A percentile compares a stretch with the other conserved stretches of the same genome.
Evolutionary conservation across 2,888 invertebrate species (phyloP).

Genomic region (Tipula helvola): DNA sequence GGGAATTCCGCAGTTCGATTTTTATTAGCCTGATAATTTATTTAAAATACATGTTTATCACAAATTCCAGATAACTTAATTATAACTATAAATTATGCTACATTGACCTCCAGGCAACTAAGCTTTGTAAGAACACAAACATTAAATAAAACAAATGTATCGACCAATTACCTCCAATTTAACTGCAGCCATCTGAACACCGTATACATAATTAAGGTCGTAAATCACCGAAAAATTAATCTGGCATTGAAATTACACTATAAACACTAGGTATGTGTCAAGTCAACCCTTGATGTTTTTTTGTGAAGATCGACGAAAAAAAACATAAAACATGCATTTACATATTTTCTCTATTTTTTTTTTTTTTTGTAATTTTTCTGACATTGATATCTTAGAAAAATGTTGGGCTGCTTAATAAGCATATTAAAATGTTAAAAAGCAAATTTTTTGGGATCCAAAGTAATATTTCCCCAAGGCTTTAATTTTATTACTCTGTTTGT

Average conservation of each 20-base stretch:
- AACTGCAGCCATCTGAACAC: background rate
- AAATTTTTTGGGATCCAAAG: background rate
- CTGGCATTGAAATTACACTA: background rate
- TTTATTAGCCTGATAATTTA: too few species aligned
- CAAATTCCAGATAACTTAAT: too few species aligned
- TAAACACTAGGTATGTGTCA: background rate
- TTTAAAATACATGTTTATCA: too few species aligned
- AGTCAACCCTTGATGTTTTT: background rate
- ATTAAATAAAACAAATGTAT: background rate
- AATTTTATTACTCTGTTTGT: background rate
- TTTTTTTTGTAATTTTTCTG: background rate
- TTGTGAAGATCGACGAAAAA: background rate
- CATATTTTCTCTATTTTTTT: background rate
- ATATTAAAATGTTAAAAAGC: background rate
- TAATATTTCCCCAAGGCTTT: background rate
- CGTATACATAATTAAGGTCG: background rate
- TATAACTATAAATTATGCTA: too few species aligned
- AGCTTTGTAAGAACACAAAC: too few species aligned
- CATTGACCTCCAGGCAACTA: too few species aligned
- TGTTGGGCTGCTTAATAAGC: background rate
- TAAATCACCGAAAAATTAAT: background rate
- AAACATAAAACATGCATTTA: background rate
- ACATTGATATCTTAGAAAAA: background rate
- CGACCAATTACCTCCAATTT: background rate
- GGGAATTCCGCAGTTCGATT: too few species aligned